Percentiles rank a stretch among this genome's conserved stretches.
These are phyloP conservation scores for Drosophila simulans DNA, from an alignment of 1,140 invertebrate species.

Conservation along the genomic window DNA sequence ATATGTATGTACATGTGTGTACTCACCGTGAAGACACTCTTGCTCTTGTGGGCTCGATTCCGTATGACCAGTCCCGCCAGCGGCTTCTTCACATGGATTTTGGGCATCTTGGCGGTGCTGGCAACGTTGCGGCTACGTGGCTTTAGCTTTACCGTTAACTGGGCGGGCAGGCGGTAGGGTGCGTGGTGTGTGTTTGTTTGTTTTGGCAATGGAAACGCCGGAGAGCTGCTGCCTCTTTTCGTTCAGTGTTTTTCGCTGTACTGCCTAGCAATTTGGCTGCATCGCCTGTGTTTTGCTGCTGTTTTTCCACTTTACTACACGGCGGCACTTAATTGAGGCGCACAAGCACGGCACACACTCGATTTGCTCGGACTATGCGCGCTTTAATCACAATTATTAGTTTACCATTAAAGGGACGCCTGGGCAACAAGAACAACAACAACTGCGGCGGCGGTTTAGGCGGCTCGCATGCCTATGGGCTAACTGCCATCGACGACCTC, in stretches of 20 bases:
- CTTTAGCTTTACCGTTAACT: slow-evolving; percentile 22
- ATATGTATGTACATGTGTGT: neutral
- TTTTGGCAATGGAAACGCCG: slow-evolving; percentile 20
- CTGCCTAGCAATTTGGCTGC: slow-evolving; percentile 45
- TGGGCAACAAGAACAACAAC: slow-evolving; percentile 30
- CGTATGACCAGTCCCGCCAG: slow-evolving; percentile 88
- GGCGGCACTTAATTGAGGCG: slow-evolving; percentile 23
- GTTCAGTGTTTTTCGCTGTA: slow-evolving; percentile 11
- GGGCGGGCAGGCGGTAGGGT: no score
- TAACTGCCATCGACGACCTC: slow-evolving; percentile 15
- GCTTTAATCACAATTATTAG: slow-evolving; percentile 30
- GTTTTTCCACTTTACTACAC: slow-evolving; percentile 20
- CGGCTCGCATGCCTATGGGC: slow-evolving; percentile 42
- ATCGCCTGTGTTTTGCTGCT: slow-evolving; percentile 35
- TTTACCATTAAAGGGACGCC: slow-evolving; percentile 27
- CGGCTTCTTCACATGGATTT: slow-evolving; percentile 84
- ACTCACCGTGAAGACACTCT: slow-evolving; percentile 90
- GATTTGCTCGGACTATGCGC: slow-evolving; percentile 9
- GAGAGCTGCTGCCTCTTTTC: slow-evolving; percentile 26
- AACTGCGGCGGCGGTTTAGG: slow-evolving; percentile 24
- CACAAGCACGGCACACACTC: slow-evolving; percentile 14
- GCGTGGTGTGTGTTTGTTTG: slow-evolving; percentile 10
- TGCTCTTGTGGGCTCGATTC: slow-evolving; percentile 89
- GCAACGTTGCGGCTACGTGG: slow-evolving; percentile 61
- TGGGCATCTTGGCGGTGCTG: slow-evolving; percentile 72